phyloP scores from a whole-genome alignment of 1,140 invertebrate genomes.

The Goniozus legneri region DNA sequence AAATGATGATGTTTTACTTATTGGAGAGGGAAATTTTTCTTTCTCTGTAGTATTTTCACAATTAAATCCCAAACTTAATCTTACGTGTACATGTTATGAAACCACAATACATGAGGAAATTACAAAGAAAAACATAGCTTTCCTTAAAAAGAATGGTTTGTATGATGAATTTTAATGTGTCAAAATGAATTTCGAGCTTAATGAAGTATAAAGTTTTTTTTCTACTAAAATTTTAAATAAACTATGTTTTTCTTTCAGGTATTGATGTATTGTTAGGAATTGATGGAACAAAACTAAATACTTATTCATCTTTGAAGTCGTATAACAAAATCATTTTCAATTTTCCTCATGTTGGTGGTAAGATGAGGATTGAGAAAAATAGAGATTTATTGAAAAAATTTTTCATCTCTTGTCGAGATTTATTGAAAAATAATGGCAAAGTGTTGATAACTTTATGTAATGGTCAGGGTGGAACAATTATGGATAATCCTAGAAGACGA shows the following conservation, averaged over 20 bases:
- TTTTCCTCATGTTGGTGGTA: slow-evolving; percentile 65
- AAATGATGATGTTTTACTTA: slow-evolving; percentile 42
- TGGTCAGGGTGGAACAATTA: slow-evolving; percentile 62
- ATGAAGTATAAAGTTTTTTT: neutral
- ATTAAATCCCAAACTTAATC: slow-evolving; percentile 29
- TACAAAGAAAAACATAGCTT: slow-evolving; percentile 36
- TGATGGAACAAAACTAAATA: slow-evolving; percentile 53
- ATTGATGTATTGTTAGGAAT: slow-evolving; percentile 50
- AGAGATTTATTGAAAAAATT: slow-evolving; percentile 57
- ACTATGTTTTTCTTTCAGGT: slow-evolving; percentile 48
- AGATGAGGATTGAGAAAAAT: slow-evolving; percentile 63
- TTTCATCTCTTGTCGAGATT: slow-evolving; percentile 51
- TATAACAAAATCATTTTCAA: slow-evolving; percentile 63
- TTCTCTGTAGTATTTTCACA: slow-evolving; percentile 51
- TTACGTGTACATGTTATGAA: slow-evolving; percentile 44
- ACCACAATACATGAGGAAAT: slow-evolving; percentile 14
- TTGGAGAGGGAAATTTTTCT: slow-evolving; percentile 63
- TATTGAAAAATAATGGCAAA: slow-evolving; percentile 43
- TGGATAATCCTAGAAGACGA: slow-evolving; percentile 51
- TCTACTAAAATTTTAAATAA: neutral
- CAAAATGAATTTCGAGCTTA: neutral
- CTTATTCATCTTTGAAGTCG: slow-evolving; percentile 30
- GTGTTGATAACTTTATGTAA: slow-evolving; percentile 59
- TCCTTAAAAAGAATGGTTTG: slow-evolving; percentile 39
- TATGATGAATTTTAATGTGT: slow-evolving; percentile 13